Evolutionary conservation across 1,140 invertebrate species (phyloP).

Genomic region (Reticulitermes speratus): DNA sequence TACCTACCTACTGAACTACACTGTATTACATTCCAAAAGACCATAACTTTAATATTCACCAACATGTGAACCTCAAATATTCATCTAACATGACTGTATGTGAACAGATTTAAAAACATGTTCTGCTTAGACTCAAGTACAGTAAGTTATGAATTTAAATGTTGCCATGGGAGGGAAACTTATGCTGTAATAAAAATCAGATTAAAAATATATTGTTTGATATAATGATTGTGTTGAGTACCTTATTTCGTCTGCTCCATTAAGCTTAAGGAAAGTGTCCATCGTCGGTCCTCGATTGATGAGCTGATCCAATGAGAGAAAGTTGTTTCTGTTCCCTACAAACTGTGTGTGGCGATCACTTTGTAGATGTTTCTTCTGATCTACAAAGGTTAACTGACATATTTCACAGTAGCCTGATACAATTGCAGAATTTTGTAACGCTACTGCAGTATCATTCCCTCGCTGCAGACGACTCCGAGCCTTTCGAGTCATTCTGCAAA

Average conservation of each 20-base stretch:
- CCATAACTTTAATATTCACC: too few species aligned
- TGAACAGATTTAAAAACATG: too few species aligned
- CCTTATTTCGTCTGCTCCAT: conserved; percentile 48
- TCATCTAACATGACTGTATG: too few species aligned
- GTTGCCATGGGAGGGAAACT: too few species aligned
- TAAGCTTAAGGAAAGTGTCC: conserved; percentile 59
- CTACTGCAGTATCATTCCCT: conserved; percentile 36
- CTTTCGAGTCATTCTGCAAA: conserved; percentile 60
- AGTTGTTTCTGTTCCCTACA: conserved; percentile 68
- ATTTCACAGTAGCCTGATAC: conserved; percentile 72
- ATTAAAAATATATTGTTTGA: too few species aligned
- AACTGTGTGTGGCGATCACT: conserved; percentile 70
- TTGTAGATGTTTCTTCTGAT: conserved; percentile 63
- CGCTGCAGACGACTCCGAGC: conserved; percentile 57
- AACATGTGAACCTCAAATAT: too few species aligned
- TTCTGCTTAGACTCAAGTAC: too few species aligned
- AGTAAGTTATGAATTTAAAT: too few species aligned
- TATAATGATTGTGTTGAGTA: conserved; percentile 31
- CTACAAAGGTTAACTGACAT: conserved; percentile 68
- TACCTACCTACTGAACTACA: too few species aligned
- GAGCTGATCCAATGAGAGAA: conserved; percentile 64
- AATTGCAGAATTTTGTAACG: conserved; percentile 39
- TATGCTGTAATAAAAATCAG: too few species aligned
- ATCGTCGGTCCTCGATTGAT: conserved; percentile 62
- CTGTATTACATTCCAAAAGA: too few species aligned